These are phyloP conservation scores for Coendou prehensilis DNA, from an alignment of 2,797 vertebrate species.

Conservation along the genomic window DNA sequence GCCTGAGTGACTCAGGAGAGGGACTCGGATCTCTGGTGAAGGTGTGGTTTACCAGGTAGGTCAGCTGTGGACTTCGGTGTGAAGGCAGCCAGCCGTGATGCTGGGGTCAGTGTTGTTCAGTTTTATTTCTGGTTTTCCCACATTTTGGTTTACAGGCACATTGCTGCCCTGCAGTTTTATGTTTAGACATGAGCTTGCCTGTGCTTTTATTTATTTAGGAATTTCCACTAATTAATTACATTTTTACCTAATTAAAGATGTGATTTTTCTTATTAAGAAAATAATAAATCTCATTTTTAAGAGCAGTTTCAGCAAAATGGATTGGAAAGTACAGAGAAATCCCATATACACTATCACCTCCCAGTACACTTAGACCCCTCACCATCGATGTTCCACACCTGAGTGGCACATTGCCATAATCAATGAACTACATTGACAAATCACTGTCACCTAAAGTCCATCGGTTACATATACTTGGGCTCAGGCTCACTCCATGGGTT, in stretches of 20 bases:
- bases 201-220: conserved; percentile 14
- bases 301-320: background rate
- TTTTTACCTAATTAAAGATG: background rate
- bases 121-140: background rate
- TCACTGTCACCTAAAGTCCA: background rate
- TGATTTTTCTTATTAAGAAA: background rate
- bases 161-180: background rate
- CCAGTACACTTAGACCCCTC: rapidly evolving
- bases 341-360: background rate
- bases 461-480: too few relatives aligned
- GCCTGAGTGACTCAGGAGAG: background rate
- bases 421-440: background rate
- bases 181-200: background rate
- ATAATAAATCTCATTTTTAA: background rate
- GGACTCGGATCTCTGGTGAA: background rate
- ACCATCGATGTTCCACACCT: background rate
- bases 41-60: background rate
- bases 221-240: background rate
- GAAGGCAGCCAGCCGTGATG: too few relatives aligned
- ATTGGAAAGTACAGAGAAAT: background rate
- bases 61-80: background rate
- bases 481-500: background rate
- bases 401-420: background rate
- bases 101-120: background rate
- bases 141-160: background rate